These are phyloP conservation scores for Acrobeloides nanus DNA, from an alignment of 2,888 invertebrate genomes.

Conservation along the genomic window DNA sequence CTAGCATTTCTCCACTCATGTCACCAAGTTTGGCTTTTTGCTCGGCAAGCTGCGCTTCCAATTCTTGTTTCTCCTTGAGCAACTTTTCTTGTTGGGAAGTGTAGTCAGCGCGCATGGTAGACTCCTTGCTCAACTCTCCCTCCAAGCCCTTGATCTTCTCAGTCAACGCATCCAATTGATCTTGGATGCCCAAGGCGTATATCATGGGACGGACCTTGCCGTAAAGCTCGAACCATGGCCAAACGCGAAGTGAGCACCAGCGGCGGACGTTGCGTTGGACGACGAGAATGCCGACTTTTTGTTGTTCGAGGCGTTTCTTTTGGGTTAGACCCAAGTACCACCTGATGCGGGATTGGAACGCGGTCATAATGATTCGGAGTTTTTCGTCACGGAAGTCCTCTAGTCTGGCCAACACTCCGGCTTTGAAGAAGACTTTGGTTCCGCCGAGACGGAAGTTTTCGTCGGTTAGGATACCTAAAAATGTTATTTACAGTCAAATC, in stretches of 20 bases:
- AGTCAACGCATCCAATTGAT: constrained; percentile 30
- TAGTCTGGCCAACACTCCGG: constrained; percentile 99
- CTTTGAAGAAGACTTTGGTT: constrained; percentile 84
- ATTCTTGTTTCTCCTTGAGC: constrained; percentile 89
- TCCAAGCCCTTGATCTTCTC: constrained; percentile 70
- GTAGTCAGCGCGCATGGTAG: constrained; percentile 68
- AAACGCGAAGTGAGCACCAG: constrained; percentile 50
- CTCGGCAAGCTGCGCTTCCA: constrained; percentile 67
- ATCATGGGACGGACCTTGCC: constrained; percentile 42
- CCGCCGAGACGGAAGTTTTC: constrained; percentile 61
- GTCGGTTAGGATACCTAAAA: too few relatives aligned
- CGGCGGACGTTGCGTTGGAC: constrained; percentile 49
- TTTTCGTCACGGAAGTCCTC: constrained; percentile 99
- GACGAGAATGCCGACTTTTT: constrained; percentile 61
- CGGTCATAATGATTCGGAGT: constrained; percentile 85
- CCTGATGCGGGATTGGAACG: constrained; percentile 61
- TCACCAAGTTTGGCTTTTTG: constrained; percentile 29
- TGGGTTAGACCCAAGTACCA: constrained; percentile 44
- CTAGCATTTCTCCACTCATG: too few relatives aligned
- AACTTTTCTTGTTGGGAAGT: constrained; percentile 72
- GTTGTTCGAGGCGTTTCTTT: constrained; percentile 41
- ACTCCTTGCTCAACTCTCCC: constrained; percentile 87
- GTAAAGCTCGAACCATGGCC: constrained; percentile 64
- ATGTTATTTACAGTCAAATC: too few relatives aligned
- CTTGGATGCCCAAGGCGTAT: constrained; percentile 49